Evolutionary conservation across 2,797 vertebrate genomes (phyloP).

Genomic region (Xiphorhynchus erythropygius): DNA sequence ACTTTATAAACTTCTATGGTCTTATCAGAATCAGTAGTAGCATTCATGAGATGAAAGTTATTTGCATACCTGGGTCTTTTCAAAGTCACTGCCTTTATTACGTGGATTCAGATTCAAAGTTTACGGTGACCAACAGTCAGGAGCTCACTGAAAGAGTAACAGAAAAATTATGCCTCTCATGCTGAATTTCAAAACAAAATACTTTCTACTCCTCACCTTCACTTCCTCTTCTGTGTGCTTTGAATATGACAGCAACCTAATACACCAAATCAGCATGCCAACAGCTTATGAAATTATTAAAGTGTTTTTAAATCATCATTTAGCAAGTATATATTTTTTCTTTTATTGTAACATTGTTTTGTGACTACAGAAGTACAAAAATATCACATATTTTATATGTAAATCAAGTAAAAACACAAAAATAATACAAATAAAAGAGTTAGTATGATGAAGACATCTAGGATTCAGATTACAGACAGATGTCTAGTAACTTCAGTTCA

Average conservation of each 20-base stretch:
- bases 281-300: neutral
- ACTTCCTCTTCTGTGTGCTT: neutral
- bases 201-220: neutral
- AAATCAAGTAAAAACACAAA: neutral
- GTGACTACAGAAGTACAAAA: neutral
- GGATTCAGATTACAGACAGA: neutral
- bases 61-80: slow-evolving; percentile 13
- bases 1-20: neutral
- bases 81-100: neutral
- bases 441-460: neutral
- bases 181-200: neutral
- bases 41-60: neutral
- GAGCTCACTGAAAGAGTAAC: neutral
- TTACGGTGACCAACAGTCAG: neutral
- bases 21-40: neutral
- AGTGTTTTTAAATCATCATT: neutral
- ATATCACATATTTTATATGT: neutral
- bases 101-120: neutral
- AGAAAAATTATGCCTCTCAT: neutral
- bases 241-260: neutral
- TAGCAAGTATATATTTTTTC: neutral
- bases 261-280: neutral
- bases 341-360: neutral
- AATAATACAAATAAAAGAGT: neutral
- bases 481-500: neutral